Percentiles rank a stretch among this genome's conserved stretches.
Conservation (phyloP, 1,140 invertebrate genomes). For the Drosophila kurseongensis region DNA sequence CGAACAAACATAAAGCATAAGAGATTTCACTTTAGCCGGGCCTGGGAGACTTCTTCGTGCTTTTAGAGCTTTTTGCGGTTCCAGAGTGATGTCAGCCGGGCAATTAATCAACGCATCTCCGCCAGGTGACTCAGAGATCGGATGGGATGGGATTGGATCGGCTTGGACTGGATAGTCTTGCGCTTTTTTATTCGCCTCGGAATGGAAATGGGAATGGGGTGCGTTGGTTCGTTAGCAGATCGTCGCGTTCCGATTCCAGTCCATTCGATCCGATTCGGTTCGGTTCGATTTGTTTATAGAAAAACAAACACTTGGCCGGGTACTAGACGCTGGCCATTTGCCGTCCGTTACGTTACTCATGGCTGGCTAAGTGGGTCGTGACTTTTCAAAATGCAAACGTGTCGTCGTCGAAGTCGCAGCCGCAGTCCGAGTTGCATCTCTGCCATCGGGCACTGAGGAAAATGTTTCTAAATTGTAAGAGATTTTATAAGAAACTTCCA, state of each 20-base stretch:
- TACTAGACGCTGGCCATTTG: slow-evolving; percentile 55
- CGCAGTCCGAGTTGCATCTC: slow-evolving; percentile 56
- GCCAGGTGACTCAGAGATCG: slow-evolving; percentile 39
- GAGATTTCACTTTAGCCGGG: slow-evolving; percentile 67
- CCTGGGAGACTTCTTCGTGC: slow-evolving; percentile 46
- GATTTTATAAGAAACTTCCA: neutral
- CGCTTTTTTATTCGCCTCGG: neutral
- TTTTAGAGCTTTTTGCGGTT: slow-evolving; percentile 73
- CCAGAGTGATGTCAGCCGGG: slow-evolving; percentile 62
- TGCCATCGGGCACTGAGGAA: slow-evolving; percentile 27
- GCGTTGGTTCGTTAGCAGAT: slow-evolving; percentile 49
- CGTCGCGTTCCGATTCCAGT: slow-evolving; percentile 51
- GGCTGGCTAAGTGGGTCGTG: slow-evolving; percentile 81
- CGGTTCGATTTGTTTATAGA: slow-evolving; percentile 73
- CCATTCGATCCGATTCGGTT: slow-evolving; percentile 40
- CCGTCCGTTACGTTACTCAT: slow-evolving; percentile 73
- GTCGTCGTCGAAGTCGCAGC: slow-evolving; percentile 61
- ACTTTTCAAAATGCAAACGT: slow-evolving; percentile 82
- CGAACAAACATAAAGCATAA: slow-evolving; percentile 41
- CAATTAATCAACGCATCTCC: slow-evolving; percentile 82
- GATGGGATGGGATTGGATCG: slow-evolving; percentile 36
- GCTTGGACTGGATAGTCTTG: slow-evolving; percentile 19
- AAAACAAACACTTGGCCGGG: slow-evolving; percentile 76
- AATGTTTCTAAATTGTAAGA: neutral
- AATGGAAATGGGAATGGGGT: slow-evolving; percentile 30